phyloP scores from a whole-genome alignment of 30 jellyfish, hydroid and myxozoan genomes.

The Cassiopea xamachana region DNA sequence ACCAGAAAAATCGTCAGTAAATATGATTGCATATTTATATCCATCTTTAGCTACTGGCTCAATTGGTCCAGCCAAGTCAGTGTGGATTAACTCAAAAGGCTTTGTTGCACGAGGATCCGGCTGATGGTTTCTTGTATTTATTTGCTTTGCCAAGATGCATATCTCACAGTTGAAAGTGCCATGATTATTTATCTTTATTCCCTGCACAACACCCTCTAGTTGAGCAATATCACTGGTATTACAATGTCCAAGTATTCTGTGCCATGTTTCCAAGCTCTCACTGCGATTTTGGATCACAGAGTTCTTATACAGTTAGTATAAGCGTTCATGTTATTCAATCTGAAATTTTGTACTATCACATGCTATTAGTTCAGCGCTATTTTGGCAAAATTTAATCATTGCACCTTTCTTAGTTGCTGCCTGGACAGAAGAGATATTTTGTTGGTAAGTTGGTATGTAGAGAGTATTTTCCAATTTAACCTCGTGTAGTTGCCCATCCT shows the following conservation, averaged over 20 bases:
- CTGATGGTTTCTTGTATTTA: background rate
- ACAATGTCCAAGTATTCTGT: conserved; percentile 61
- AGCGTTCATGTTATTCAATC: too few relatives aligned
- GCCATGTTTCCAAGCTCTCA: conserved; percentile 21
- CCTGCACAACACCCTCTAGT: conserved; percentile 24
- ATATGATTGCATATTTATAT: conserved; percentile 17
- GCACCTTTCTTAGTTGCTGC: too few relatives aligned
- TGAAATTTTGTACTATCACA: too few relatives aligned
- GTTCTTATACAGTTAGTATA: too few relatives aligned
- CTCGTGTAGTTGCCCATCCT: too few relatives aligned
- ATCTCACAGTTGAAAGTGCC: conserved; percentile 43
- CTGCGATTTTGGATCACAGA: too few relatives aligned
- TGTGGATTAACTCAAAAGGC: conserved; percentile 26
- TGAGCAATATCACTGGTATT: conserved; percentile 27
- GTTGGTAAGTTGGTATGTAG: too few relatives aligned
- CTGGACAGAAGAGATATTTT: too few relatives aligned
- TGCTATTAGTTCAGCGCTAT: too few relatives aligned
- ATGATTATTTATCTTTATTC: conserved; percentile 23
- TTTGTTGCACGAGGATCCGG: conserved; percentile 14
- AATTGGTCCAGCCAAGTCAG: conserved; percentile 44
- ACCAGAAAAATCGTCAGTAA: background rate
- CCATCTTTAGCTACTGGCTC: conserved; percentile 40
- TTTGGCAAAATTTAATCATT: too few relatives aligned
- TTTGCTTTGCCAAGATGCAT: conserved; percentile 2
- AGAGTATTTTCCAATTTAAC: too few relatives aligned